Evolutionary conservation across 2,797 vertebrate genomes (phyloP).

Genomic region (Psittacula echo): DNA sequence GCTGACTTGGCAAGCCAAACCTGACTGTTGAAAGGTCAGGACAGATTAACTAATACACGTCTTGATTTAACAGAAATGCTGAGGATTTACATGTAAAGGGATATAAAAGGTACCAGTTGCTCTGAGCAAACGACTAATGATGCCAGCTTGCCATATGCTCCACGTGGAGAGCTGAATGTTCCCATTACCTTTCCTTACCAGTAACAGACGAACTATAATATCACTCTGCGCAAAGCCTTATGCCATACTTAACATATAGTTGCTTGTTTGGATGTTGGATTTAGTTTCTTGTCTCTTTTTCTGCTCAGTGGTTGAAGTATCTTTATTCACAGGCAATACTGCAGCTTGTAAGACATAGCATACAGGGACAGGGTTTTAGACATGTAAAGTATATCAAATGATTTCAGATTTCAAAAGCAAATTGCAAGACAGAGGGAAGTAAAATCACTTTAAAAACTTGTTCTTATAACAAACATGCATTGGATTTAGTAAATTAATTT

Average conservation of each 20-base stretch:
- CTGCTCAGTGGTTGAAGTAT: background rate
- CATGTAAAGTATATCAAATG: background rate
- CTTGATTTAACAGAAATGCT: background rate
- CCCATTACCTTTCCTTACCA: background rate
- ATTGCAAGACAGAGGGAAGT: background rate
- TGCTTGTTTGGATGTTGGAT: background rate
- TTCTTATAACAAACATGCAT: background rate
- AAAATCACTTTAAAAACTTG: background rate
- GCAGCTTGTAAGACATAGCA: background rate
- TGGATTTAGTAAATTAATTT: background rate
- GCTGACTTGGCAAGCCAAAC: background rate
- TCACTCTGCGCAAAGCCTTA: background rate
- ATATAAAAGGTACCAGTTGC: background rate
- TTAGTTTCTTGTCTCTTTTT: background rate
- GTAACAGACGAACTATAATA: background rate
- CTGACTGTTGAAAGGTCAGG: background rate
- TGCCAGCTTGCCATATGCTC: background rate
- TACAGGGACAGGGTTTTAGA: background rate
- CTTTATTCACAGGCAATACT: background rate
- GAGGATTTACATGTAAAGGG: background rate
- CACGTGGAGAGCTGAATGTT: background rate
- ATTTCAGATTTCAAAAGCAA: background rate
- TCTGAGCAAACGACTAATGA: background rate
- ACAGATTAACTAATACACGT: background rate
- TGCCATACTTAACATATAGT: background rate